Base-by-base conservation (phyloP, 1,140 invertebrate genomes). In the Piezodorus guildinii region DNA sequence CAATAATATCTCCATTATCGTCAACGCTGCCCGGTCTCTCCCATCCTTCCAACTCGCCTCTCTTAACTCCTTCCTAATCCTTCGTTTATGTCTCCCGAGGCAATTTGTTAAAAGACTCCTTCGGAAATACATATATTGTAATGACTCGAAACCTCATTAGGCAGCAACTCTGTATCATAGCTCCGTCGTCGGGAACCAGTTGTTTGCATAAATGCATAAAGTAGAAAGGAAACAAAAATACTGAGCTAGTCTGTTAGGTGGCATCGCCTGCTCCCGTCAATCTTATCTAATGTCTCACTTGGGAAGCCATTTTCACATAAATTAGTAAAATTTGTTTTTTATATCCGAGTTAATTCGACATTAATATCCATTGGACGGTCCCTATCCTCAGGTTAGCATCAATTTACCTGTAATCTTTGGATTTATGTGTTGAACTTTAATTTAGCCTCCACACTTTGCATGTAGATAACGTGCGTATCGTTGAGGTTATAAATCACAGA, bases 251-350 rank as follows among this genome's bases (percentile, higher is more conserved):
- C 6, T 39, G 23, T 56, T 56, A 56, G 23, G 52, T 56, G 19
- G 15, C 52, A 56, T 56, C 52, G 23, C 6, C 23, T 56, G 17
- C 14, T 21, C 52, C 15, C 23, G 52, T 56, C 52, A 56, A 27
- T 56, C 17, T 25, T 56, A 56, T 56, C 52, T 56, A 23, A 25
- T 27, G 52, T 23, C 15, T 49, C 21, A 49, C 46, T 49, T 21
- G n/a, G n/a, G 6, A 10, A 23, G 17, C 19, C 15, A 19, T 25
- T 56, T 25, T 23, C 52, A 25, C 52, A 56, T 56, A 56, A 56
- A 23, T 56, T 56, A 25, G 23, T 56, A 56, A 56, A 56, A 56
- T 56, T 56, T 25, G 52, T 56, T 56, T 56, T 56, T 56, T 56
- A 56, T 56, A 21, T 56, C 27, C 15, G 17, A 56, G 17, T 56